Conservation (phyloP, 1,140 invertebrate species). For the Lordiphosa mommai region DNA sequence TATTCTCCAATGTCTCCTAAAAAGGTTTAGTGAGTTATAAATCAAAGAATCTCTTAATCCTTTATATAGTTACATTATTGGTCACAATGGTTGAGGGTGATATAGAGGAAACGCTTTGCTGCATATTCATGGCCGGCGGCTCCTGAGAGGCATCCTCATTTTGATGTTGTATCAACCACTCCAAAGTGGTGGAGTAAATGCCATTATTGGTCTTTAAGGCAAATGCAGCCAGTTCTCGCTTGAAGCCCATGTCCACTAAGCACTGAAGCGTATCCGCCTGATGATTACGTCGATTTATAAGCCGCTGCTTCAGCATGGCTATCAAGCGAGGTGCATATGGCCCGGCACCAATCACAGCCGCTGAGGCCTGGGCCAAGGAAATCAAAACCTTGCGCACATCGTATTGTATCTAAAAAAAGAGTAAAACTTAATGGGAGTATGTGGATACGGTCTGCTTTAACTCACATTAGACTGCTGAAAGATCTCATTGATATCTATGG, state of each 20-base stretch:
- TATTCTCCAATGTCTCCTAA: conserved; percentile 69
- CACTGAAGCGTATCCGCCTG: conserved; percentile 72
- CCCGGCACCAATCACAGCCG: conserved; percentile 66
- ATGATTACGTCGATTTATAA: conserved; percentile 68
- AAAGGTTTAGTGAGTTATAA: neutral
- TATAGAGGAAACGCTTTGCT: conserved; percentile 59
- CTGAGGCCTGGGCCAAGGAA: conserved; percentile 72
- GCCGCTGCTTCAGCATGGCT: conserved; percentile 72
- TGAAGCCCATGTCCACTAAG: conserved; percentile 77
- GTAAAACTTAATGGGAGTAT: neutral
- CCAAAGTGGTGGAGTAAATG: conserved; percentile 67
- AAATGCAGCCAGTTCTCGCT: conserved; percentile 52
- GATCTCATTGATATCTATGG: conserved; percentile 76
- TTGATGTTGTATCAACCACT: conserved; percentile 75
- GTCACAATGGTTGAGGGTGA: conserved; percentile 69
- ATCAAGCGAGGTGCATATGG: conserved; percentile 74
- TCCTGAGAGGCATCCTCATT: conserved; percentile 40
- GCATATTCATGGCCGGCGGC: conserved; percentile 40
- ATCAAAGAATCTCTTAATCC: neutral
- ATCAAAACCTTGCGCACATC: conserved; percentile 79
- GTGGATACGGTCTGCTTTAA: neutral
- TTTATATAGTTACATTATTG: conserved; percentile 48
- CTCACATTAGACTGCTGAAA: conserved; percentile 78
- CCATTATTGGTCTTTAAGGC: conserved; percentile 69
- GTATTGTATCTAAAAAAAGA: conserved; percentile 62